Base-by-base conservation (phyloP, 2,888 invertebrate species). In the Drosophila paranaensis region DNA sequence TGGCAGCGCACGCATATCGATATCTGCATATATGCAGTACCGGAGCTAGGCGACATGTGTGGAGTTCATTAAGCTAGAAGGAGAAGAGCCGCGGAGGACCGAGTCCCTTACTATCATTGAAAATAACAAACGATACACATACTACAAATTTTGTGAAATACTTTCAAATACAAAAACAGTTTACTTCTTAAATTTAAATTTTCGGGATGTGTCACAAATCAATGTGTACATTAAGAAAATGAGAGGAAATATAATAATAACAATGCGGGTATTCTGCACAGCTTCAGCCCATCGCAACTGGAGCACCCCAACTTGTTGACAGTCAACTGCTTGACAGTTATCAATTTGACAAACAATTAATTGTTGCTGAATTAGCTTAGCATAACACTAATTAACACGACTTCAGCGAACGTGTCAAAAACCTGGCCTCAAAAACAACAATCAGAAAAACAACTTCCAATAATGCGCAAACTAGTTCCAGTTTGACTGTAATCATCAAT, bases 1-100 rank as follows among this genome's bases (percentile, higher is more conserved):
- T 61, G 96, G 96, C 84, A 97, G 93, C 6, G 96, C 95, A 58
- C 96, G 96, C 97, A 97, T 97, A 39, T 53, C 60, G 20, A 53
- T 27, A 6, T 11, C 61, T 65, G 6, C 8, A 27, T 14, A 8
- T n/a, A n/a, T 11, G 53, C 11, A 10, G 9, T 27, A 2, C n/a
- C 1, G 48, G 30, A 43, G 6, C 13, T 14, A 13, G 45, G 25
- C 20, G 25, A 50, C 48, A 50, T 50, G 48, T 30, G 16, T 50
- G 16, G 30, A 16, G 3, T 33, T 33, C 30, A 33, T 50, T 3
- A 11, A 33, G 48, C 48, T 16, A 9, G 48, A 11, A 16, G 48
- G 9, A 33, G 30, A 33, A 16, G 11, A 33, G 11, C 11, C 5
- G 11, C 11, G 30, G 16, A 50, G n/a, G 16, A 6, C 6, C 11